phyloP scores from a whole-genome alignment of 2,888 invertebrate genomes.

The Matsumyia berberina region DNA sequence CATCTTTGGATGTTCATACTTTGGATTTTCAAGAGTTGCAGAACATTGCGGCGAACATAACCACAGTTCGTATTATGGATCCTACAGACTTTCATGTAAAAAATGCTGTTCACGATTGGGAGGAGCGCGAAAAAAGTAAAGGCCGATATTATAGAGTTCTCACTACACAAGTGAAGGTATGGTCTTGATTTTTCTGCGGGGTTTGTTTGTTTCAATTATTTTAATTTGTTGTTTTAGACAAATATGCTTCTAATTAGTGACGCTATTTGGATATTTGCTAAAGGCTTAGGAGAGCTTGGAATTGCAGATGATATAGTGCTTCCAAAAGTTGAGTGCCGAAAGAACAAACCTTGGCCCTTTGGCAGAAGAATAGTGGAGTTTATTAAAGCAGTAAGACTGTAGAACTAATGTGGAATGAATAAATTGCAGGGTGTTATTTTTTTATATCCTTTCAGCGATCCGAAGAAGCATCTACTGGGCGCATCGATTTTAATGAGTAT shows the following conservation, averaged over 20 bases:
- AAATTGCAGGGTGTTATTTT: not conserved
- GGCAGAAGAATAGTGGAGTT: constrained; percentile 89
- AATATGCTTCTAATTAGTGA: constrained; percentile 89
- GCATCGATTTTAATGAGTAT: constrained; percentile 83
- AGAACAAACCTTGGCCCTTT: constrained; percentile 85
- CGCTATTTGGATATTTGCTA: constrained; percentile 88
- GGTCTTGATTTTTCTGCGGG: not conserved
- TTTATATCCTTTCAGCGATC: constrained; percentile 79
- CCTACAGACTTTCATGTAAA: constrained; percentile 82
- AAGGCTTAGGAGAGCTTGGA: constrained; percentile 84
- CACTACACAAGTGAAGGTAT: constrained; percentile 80
- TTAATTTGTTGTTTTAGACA: constrained; percentile 84
- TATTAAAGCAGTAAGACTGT: constrained; percentile 86
- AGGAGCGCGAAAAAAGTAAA: constrained; percentile 81
- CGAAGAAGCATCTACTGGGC: constrained; percentile 82
- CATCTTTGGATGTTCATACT: constrained; percentile 84
- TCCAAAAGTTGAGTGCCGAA: constrained; percentile 82
- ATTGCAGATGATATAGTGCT: constrained; percentile 80
- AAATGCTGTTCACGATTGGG: constrained; percentile 84
- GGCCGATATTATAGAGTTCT: constrained; percentile 80
- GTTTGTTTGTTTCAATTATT: not conserved
- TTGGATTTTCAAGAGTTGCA: constrained; percentile 85
- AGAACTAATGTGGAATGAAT: not conserved
- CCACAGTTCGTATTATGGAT: constrained; percentile 83
- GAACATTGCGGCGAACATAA: constrained; percentile 83